Conservation (phyloP, 2,888 invertebrate genomes). For the Mantis religiosa region DNA sequence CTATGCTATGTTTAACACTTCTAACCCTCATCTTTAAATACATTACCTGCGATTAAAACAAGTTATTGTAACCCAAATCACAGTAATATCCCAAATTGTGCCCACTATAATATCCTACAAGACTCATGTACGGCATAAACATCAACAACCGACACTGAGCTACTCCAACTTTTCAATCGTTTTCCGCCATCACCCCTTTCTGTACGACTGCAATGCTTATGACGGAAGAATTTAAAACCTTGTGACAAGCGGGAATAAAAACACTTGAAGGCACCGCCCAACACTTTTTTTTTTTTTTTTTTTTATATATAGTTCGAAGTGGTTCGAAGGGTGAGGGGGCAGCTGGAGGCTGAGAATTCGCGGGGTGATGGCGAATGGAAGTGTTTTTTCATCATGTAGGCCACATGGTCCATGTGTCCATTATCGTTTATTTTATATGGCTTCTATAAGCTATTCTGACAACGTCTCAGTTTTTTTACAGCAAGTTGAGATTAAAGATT, state of each 20-base stretch:
- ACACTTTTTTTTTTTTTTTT: too few relatives aligned
- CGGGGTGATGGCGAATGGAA: too few relatives aligned
- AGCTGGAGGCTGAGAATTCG: too few relatives aligned
- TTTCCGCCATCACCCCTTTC: not conserved
- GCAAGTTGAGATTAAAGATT: too few relatives aligned
- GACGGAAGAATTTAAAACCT: not conserved
- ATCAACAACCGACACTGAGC: not conserved
- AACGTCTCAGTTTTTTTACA: too few relatives aligned
- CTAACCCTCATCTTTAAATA: not conserved
- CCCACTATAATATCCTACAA: not conserved
- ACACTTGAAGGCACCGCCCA: not conserved
- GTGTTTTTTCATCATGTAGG: too few relatives aligned
- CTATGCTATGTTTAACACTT: not conserved
- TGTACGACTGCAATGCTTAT: not conserved
- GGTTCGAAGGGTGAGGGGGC: too few relatives aligned
- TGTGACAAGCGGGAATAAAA: not conserved
- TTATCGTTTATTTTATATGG: too few relatives aligned
- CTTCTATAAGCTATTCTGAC: too few relatives aligned
- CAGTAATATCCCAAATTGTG: not conserved
- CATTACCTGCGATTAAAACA: not conserved
- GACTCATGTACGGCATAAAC: not conserved
- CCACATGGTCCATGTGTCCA: too few relatives aligned
- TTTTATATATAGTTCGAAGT: too few relatives aligned
- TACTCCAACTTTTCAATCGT: not conserved
- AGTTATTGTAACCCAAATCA: not conserved